Conservation (phyloP, 2,113 vertebrate genomes). For the Centropus unirufus region DNA sequence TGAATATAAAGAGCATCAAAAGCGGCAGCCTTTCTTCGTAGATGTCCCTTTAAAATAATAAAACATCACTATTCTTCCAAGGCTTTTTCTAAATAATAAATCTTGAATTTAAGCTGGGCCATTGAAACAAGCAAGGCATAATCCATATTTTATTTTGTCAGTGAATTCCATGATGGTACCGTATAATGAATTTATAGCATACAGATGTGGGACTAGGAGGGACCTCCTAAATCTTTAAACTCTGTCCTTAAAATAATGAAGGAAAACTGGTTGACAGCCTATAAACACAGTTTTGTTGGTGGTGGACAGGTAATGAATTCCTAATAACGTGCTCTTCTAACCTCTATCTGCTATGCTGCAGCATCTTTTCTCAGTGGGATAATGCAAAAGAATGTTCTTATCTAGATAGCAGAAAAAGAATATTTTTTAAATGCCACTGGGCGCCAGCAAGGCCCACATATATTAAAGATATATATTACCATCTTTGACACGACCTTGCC, state of each 20-base stretch:
- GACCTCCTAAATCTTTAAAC: background rate
- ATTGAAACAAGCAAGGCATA: background rate
- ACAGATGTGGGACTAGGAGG: background rate
- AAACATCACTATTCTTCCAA: background rate
- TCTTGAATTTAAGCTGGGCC: background rate
- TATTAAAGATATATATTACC: conserved; percentile 34
- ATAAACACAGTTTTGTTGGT: background rate
- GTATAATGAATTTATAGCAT: background rate
- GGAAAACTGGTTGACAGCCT: background rate
- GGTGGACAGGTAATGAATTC: background rate
- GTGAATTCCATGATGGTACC: background rate
- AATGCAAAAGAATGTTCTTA: conserved; percentile 21
- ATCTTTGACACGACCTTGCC: conserved; percentile 28
- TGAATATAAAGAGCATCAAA: background rate
- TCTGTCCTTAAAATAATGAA: background rate
- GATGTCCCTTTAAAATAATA: conserved; percentile 31
- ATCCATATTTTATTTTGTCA: background rate
- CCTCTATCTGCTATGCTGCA: background rate
- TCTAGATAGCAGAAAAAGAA: background rate
- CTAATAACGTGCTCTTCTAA: background rate
- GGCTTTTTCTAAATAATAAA: conserved; percentile 24
- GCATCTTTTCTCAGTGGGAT: background rate
- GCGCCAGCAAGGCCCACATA: background rate
- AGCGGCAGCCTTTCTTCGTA: conserved; percentile 15
- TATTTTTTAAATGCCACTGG: conserved; percentile 13